Evolutionary conservation across 2,797 vertebrate species (phyloP), one percentile per base, ranked within the genome.

Genomic region (Alectoris magna): DNA sequence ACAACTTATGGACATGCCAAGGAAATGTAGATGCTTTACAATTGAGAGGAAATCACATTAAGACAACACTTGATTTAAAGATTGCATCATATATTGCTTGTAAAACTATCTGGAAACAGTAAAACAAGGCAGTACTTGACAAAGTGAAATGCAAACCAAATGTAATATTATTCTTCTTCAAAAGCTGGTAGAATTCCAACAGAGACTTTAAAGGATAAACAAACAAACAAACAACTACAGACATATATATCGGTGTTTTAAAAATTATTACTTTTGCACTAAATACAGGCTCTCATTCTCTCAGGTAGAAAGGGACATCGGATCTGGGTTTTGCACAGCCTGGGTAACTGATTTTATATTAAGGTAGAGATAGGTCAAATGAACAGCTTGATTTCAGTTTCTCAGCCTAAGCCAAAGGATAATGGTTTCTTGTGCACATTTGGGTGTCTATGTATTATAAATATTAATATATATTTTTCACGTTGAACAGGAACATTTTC

Each of bases 61-160:
- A 81, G 34, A 75, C 73, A 73, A 48, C 24, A 9, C 19, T 89
- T 85, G 3, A 23, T 85, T 90, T 91, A 67, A 88, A 85, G 56
- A 27, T 68, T 38, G 70, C 16, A 49, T 23, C 8, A 69, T 53
- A 44, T 21, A 60, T 27, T 79, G 41, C 26, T 34, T 67, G 43
- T 34, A 88, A 92, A 71, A 13, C 6, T 83, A 19, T 46, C 10
- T 81, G 24, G 41, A 86, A 19, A 74, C 2, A 71, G 39, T 71
- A 18, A 81, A 27, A 46, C 4, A 87, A 85, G 11, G 7, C 8
- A 85, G 10, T 31, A 62, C 21, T 10, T 67, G 21, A 77, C 31
- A 59, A 91, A 91, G 21, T 44, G 17, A 14, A 4, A 38, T 23
- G 21, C 9, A 78, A 66, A 9, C 6, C 11, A 49, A 16, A 48